Evolutionary conservation across 1,140 invertebrate species (phyloP), one percentile per base, ranked within the genome.

Genomic region (Listronotus bonariensis): DNA sequence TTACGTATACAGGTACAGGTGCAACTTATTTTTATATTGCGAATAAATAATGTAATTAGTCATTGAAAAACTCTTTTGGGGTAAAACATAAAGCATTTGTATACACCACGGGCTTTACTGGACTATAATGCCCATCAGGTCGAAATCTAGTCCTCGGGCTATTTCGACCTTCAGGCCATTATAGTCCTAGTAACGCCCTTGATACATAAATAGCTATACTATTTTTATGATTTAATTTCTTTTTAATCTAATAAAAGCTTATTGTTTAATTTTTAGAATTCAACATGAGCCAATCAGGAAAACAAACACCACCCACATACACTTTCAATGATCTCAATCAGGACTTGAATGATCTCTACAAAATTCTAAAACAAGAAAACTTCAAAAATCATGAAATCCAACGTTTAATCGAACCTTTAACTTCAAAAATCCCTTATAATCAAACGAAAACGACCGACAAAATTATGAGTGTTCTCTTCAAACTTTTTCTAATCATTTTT

Each of bases 361-460:
- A 87, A 68, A 88, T 87, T 71, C 88, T 87, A 69, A 85, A 85
- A 68, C 84, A 88, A 73, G 83, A 83, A n/a, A 86, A 87, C 0
- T 87, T 88, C 67, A 85, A 83, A 51, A 82, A 85, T 40, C 83
- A 85, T 63, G 87, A 89, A 73, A 87, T 89, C 83, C 83, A 85
- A 64, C 82, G 86, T 40, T 87, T 89, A 59, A 88, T 86, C 69
- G 82, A 85, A 34, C 87, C 87, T 6, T 77, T 89, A 54, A 82
- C 84, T 1, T 80, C 73, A 79, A 20, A 49, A 58, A 56, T 60
- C 3, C 46, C 52, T 31, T 43, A 49, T 17, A 55, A 57, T 8
- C 49, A 36, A 36, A 36, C 8, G 11, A 36, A 36, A 36, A 26
- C 18, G 6, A 26, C 14, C n/a, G 9, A 32, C 12, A 31, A 17